phyloP scores from a whole-genome alignment of 2,113 vertebrate species.

The Pelodiscus sinensis region DNA sequence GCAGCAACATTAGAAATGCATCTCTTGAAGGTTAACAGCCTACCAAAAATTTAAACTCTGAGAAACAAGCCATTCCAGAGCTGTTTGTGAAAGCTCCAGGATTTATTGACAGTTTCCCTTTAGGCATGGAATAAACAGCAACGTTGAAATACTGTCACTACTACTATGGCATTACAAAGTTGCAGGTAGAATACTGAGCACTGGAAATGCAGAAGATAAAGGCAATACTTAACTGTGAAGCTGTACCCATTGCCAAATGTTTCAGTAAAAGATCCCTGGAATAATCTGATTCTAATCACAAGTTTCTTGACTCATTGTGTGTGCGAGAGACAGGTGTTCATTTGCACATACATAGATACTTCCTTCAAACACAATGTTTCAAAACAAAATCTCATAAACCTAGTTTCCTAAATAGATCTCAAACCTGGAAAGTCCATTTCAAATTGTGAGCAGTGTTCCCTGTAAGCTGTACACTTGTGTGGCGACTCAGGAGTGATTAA shows the following conservation, averaged over 20 bases:
- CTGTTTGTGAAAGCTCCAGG: neutral
- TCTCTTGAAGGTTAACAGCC: neutral
- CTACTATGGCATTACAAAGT: neutral
- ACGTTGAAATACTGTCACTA: neutral
- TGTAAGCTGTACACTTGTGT: too few relatives aligned
- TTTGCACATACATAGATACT: neutral
- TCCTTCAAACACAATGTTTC: neutral
- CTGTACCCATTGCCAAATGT: neutral
- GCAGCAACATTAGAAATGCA: neutral
- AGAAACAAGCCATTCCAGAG: neutral
- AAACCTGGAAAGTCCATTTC: neutral
- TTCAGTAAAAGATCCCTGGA: neutral
- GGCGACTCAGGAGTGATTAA: too few relatives aligned
- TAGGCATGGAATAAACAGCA: neutral
- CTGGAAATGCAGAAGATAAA: neutral
- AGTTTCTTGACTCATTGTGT: neutral
- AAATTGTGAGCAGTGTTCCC: too few relatives aligned
- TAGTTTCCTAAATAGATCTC: fast-evolving
- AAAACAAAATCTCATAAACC: fast-evolving
- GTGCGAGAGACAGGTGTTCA: too few relatives aligned
- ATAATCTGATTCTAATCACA: neutral
- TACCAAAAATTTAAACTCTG: neutral
- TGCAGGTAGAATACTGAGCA: neutral
- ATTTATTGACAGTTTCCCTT: neutral
- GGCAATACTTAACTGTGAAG: neutral